Percentiles rank a stretch among this genome's conserved stretches.
Conservation (phyloP, 2,888 invertebrate species). For the Trimorus sp. region DNA sequence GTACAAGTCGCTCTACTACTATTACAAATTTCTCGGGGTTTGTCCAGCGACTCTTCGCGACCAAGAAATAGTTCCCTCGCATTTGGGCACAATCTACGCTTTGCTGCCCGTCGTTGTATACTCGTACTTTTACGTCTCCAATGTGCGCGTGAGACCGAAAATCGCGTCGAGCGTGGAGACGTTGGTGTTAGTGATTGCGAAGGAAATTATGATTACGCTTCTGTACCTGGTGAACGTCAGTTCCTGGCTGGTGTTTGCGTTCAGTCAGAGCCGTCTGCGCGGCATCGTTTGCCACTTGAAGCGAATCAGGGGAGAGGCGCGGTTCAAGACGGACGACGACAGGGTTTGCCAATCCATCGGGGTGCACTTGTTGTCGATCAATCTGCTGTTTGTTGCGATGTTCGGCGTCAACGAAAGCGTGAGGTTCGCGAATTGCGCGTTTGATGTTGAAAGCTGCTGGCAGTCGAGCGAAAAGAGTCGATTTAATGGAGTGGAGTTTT, state of each 20-base stretch:
- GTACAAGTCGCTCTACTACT: conserved; percentile 16
- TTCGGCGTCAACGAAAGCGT: conserved; percentile 39
- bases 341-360: conserved; percentile 7
- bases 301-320: conserved; percentile 14
- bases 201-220: conserved; percentile 45
- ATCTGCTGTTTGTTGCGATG: conserved; percentile 19
- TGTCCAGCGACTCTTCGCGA: conserved; percentile 16
- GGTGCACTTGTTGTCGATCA: conserved; percentile 23
- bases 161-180: conserved; percentile 23
- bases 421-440: conserved; percentile 5
- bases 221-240: conserved; percentile 39
- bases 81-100: conserved; percentile 22
- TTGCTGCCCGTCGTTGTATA: conserved; percentile 28
- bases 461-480: neutral
- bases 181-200: conserved; percentile 29
- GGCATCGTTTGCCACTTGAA: conserved; percentile 34
- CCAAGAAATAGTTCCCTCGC: conserved; percentile 12
- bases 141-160: conserved; percentile 24
- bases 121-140: conserved; percentile 28
- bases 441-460: too few species aligned
- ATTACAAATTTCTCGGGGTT: conserved; percentile 31
- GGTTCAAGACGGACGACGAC: conserved; percentile 6
- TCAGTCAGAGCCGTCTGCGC: conserved; percentile 39
- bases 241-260: conserved; percentile 45
- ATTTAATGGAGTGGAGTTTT: neutral